A percentile compares a stretch with the other conserved stretches of the same genome.
phyloP scores from a whole-genome alignment of 2,888 invertebrate species.

The Drosophila cognata region DNA sequence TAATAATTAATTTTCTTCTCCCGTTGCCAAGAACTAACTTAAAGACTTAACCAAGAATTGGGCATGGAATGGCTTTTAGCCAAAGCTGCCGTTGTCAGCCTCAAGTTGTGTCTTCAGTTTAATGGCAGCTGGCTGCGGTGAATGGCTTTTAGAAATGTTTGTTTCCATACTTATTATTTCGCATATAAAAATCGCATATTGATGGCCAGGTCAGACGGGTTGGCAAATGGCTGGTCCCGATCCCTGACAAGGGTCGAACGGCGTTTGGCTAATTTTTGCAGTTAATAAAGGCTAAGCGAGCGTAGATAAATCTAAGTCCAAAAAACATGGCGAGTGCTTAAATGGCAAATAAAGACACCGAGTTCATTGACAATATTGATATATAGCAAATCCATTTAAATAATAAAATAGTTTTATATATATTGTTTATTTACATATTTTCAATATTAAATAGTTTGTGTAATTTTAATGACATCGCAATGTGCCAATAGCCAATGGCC shows the following conservation, averaged over 20 bases:
- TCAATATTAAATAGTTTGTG: background rate
- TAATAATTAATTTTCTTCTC: constrained; percentile 61
- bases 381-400: background rate
- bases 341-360: background rate
- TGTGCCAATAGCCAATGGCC: background rate
- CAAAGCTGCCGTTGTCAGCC: background rate
- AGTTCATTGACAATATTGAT: background rate
- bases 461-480: background rate
- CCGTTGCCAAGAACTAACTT: constrained; percentile 34
- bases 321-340: background rate
- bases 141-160: constrained; percentile 32
- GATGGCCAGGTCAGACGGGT: constrained; percentile 12
- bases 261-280: constrained; percentile 40
- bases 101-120: constrained; percentile 20
- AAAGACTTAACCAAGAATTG: constrained; percentile 21
- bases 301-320: background rate
- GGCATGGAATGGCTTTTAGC: background rate
- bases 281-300: constrained; percentile 26
- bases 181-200: constrained; percentile 39
- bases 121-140: constrained; percentile 10
- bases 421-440: background rate
- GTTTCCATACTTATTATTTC: constrained; percentile 44
- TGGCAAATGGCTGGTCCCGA: constrained; percentile 29
- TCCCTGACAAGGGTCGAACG: constrained; percentile 46
- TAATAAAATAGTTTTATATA: background rate